These are phyloP conservation scores for Tenthredo notha DNA, from an alignment of 2,888 invertebrate genomes.

Conservation along the genomic window DNA sequence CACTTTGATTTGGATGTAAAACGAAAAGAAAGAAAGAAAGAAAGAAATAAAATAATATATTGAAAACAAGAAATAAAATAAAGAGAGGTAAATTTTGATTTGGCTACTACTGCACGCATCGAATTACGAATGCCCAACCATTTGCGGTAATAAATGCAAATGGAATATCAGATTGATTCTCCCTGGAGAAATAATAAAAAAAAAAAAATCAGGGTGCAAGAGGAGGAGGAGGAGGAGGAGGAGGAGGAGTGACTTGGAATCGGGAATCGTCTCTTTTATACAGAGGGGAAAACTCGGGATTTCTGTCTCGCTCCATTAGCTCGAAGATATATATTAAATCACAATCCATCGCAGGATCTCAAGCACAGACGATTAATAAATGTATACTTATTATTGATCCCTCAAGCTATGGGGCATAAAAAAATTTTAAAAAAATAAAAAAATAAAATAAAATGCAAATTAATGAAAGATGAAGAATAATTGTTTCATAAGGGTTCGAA, in stretches of 20 bases:
- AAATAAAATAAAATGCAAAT: conserved; percentile 63
- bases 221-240: too few relatives aligned
- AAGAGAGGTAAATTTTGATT: conserved; percentile 20
- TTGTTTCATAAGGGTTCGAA: background rate
- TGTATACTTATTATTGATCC: conserved; percentile 59
- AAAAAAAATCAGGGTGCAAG: too few relatives aligned
- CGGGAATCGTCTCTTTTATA: conserved; percentile 33
- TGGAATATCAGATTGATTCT: conserved; percentile 68
- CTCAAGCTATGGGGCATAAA: conserved; percentile 59
- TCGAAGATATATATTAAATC: conserved; percentile 70
- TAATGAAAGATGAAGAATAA: conserved; percentile 40
- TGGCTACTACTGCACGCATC: conserved; percentile 15
- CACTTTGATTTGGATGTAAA: background rate
- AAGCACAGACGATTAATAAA: conserved; percentile 24
- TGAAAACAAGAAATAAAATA: background rate
- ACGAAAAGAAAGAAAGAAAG: background rate
- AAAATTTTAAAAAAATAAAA: conserved; percentile 39
- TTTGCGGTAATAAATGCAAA: conserved; percentile 65
- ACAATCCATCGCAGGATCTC: conserved; percentile 65
- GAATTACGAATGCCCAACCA: conserved; percentile 30
- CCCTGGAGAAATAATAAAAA: background rate
- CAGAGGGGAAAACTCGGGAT: conserved; percentile 61
- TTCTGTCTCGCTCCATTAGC: conserved; percentile 64
- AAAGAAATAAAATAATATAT: background rate
- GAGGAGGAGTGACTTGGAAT: conserved; percentile 18